Evolutionary conservation across 2,888 invertebrate species (phyloP), one percentile per base, ranked within the genome.

Genomic region (Venusia cambrica): DNA sequence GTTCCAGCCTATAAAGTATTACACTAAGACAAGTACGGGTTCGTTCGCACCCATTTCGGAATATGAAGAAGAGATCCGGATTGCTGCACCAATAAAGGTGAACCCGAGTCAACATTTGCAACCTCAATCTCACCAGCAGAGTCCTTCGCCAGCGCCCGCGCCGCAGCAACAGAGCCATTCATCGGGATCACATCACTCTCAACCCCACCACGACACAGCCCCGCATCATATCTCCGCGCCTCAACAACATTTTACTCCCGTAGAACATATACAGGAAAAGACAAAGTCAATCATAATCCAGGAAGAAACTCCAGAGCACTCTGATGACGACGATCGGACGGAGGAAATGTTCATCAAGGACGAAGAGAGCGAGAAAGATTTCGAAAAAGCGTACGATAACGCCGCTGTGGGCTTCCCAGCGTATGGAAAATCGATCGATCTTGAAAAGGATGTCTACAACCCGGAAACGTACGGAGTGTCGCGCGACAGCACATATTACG

Each of bases 371-470:
- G 87, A 88, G 51, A 73, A 87, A 53, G 75, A 83, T 41, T 88
- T 87, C 47, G 85, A 87, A 46, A 77, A 76, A 26, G 77, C 75
- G 1, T 88, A 87, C 32, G 73, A 81, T 54, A 62, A 83, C 30
- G 72, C 87, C 6, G 84, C 87, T 0, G 63, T 65, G 30, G 87
- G 85, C 3, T 88, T 87, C 38, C 80, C 80, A 6, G 78, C 76
- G 0, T 85, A 70, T 28, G 64, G 70, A 5, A 59, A 69, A 20
- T 44, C 66, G 1, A 45, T 55, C 5, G 73, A 79, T 10, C 36
- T 49, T 4, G 84, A 83, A 48, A 79, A 74, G 40, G 72, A 78
- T 7, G 73, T 79, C 22, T 83, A 75, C 40, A 70, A 75, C 33
- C 77, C 84, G 0, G 68, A 67, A 5, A 61, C 55, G 17, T 85